phyloP scores from a whole-genome alignment of 2,797 vertebrate species.

The Enteromius thamalakanensis region DNA sequence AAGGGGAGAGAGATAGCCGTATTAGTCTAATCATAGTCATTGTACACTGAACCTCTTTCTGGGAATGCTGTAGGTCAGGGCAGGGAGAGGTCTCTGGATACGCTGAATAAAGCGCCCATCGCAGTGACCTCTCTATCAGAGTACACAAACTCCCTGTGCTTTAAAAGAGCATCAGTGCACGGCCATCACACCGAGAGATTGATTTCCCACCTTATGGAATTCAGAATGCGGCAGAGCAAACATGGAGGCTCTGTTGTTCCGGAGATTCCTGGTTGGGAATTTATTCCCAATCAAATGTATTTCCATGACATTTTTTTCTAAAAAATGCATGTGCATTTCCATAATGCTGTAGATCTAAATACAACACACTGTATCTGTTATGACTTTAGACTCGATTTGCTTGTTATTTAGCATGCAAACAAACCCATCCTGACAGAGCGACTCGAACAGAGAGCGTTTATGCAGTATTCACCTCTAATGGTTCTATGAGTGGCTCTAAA shows the following conservation, averaged over 20 bases:
- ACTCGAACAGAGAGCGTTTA: neutral
- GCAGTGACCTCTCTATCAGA: constrained; percentile 57
- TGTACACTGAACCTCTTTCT: constrained; percentile 81
- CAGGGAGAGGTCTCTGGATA: constrained; percentile 73
- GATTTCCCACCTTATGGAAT: constrained; percentile 49
- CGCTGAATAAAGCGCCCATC: constrained; percentile 55
- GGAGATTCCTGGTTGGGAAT: neutral
- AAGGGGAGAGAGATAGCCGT: constrained; percentile 79
- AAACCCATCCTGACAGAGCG: neutral
- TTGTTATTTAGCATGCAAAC: constrained; percentile 14
- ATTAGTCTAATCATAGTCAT: constrained; percentile 81
- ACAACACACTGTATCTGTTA: neutral
- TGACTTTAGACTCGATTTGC: neutral
- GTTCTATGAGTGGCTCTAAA: constrained; percentile 52
- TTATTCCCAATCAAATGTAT: constrained; percentile 2
- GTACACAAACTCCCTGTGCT: constrained; percentile 38
- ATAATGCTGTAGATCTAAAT: neutral
- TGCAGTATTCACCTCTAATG: constrained; percentile 30
- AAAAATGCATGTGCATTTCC: neutral
- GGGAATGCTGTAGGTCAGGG: constrained; percentile 87
- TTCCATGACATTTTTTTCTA: neutral
- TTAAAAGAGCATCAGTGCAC: constrained; percentile 52
- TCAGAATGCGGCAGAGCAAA: constrained; percentile 48
- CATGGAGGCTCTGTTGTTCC: neutral
- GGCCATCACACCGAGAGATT: constrained; percentile 47